A percentile compares a stretch with the other conserved stretches of the same genome.
Evolutionary conservation across 2,797 vertebrate species (phyloP).

Genomic region (Danio jaintianensis): DNA sequence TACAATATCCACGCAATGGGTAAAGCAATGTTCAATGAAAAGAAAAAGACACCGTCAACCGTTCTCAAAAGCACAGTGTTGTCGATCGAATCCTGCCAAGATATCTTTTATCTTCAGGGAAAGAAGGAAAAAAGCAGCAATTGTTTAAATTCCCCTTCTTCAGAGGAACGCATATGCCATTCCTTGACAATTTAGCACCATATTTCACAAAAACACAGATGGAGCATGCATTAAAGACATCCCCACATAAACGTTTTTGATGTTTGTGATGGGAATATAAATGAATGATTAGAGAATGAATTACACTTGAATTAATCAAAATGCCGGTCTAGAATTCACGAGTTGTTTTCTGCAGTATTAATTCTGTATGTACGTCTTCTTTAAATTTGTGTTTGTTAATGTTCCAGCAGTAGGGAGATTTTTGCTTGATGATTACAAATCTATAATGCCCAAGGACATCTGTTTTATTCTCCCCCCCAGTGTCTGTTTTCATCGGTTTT

Average conservation of each 20-base stretch:
- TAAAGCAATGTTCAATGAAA: not conserved
- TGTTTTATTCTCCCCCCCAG: too few species aligned
- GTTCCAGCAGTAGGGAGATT: too few species aligned
- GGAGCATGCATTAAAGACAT: not conserved
- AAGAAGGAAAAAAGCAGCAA: not conserved
- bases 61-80: constrained; percentile 14
- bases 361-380: too few species aligned
- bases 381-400: too few species aligned
- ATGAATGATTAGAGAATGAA: not conserved
- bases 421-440: too few species aligned
- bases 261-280: not conserved
- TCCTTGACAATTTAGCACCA: not conserved
- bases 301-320: not conserved
- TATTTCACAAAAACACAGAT: constrained; percentile 1
- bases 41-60: not conserved
- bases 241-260: not conserved
- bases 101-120: constrained; percentile 7
- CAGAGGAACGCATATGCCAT: not conserved
- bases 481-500: too few species aligned
- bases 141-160: not conserved
- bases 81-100: constrained; percentile 30
- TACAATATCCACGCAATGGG: not conserved
- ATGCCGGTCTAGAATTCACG: not conserved
- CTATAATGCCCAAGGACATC: too few species aligned
- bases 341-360: not conserved